Conservation (phyloP, 1,140 invertebrate species). For the Platorchestia sp. region DNA sequence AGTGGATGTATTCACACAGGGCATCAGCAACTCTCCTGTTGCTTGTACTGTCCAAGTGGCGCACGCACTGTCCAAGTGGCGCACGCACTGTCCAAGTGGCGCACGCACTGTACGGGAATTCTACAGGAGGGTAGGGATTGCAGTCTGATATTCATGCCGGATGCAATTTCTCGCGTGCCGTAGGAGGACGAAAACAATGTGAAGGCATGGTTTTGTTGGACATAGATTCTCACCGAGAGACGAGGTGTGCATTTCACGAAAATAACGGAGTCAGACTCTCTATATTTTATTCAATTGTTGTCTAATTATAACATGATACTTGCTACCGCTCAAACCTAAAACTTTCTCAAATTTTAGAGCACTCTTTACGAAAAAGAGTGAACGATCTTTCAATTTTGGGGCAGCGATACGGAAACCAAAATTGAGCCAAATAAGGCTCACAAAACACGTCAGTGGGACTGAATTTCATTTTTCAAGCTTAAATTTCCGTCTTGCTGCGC, state of each 20-base stretch:
- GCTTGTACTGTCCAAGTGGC: not conserved
- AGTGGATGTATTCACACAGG: not conserved
- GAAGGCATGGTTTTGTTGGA: too few species aligned
- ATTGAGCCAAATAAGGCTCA: not conserved
- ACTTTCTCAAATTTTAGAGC: not conserved
- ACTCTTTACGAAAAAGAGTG: not conserved
- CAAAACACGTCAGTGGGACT: not conserved
- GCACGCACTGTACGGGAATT: not conserved
- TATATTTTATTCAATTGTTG: not conserved
- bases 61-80: not conserved
- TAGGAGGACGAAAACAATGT: not conserved
- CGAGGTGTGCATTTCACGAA: not conserved
- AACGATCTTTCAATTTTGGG: not conserved
- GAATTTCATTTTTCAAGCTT: not conserved
- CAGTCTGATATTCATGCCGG: not conserved
- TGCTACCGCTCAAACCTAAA: too few species aligned
- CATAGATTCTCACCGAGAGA: not conserved
- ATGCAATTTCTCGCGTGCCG: not conserved
- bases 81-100: not conserved
- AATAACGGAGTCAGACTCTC: not conserved
- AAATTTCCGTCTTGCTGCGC: too few species aligned
- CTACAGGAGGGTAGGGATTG: not conserved
- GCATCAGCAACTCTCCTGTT: not conserved
- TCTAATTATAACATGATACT: not conserved
- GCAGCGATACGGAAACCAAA: not conserved